Conservation (phyloP, 2,113 vertebrate species). For the Equus quagga region DNA sequence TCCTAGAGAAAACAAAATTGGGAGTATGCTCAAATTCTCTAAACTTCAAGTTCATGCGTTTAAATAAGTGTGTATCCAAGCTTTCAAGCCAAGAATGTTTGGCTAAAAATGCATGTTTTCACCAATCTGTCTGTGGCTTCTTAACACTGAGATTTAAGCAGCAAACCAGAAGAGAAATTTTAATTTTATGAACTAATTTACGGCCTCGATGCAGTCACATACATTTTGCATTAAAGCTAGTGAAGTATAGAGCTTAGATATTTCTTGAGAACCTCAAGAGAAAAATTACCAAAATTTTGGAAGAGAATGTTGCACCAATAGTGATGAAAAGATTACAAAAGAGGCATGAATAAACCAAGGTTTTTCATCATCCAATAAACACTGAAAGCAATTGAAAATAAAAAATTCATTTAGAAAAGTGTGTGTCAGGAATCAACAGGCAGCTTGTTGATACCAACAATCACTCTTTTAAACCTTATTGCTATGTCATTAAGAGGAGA, state of each 20-base stretch:
- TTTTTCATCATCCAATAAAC: not conserved
- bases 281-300: not conserved
- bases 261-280: not conserved
- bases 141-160: conserved; percentile 6
- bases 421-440: not conserved
- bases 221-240: not conserved
- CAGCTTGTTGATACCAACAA: not conserved
- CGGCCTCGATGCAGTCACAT: not conserved
- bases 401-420: not conserved
- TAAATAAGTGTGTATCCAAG: not conserved
- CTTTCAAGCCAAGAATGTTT: conserved; percentile 22
- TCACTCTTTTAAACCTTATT: not conserved
- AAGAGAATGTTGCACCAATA: not conserved
- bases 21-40: not conserved
- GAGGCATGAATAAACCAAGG: not conserved
- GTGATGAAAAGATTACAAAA: not conserved
- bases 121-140: not conserved
- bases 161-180: not conserved
- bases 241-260: not conserved
- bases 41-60: not conserved
- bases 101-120: not conserved
- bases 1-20: not conserved
- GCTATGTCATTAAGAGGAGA: not conserved
- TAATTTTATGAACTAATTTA: conserved; percentile 51
- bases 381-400: not conserved